Evolutionary conservation across 2,113 vertebrate species (phyloP).

Genomic region (Gymnarchus niloticus): DNA sequence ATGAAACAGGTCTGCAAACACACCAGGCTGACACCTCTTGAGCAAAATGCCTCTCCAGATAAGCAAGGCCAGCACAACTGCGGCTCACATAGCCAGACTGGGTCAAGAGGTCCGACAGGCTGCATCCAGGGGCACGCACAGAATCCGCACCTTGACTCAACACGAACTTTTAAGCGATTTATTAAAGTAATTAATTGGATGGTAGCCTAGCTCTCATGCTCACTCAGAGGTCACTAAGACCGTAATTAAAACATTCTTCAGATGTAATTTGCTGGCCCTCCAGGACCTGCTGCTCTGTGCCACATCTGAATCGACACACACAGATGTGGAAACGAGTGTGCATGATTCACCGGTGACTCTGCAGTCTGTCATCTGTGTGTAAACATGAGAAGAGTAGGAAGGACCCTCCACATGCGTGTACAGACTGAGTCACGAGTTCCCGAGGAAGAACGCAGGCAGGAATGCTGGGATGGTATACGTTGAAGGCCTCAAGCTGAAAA

Average conservation of each 20-base stretch:
- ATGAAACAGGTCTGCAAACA: neutral
- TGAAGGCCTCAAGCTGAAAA: neutral
- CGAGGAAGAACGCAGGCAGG: neutral
- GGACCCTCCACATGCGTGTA: neutral
- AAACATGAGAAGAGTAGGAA: neutral
- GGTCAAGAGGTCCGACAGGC: neutral
- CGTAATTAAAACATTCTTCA: neutral
- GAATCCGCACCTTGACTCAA: no score
- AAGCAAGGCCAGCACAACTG: neutral
- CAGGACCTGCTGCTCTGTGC: neutral
- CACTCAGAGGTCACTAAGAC: neutral
- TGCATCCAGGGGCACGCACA: neutral
- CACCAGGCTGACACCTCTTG: neutral
- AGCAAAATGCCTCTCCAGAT: neutral
- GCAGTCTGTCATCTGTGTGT: neutral
- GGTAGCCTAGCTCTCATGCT: neutral
- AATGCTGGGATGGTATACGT: neutral
- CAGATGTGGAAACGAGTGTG: neutral
- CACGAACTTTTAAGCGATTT: neutral
- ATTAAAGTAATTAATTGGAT: neutral
- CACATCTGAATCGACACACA: neutral
- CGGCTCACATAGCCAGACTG: neutral
- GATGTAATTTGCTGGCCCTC: neutral
- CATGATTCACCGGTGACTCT: neutral
- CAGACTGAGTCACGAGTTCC: slow-evolving; percentile 1